Evolutionary conservation across 2,113 vertebrate genomes (phyloP), one percentile per base, ranked within the genome.

Genomic region (Poeciliopsis retropinna): DNA sequence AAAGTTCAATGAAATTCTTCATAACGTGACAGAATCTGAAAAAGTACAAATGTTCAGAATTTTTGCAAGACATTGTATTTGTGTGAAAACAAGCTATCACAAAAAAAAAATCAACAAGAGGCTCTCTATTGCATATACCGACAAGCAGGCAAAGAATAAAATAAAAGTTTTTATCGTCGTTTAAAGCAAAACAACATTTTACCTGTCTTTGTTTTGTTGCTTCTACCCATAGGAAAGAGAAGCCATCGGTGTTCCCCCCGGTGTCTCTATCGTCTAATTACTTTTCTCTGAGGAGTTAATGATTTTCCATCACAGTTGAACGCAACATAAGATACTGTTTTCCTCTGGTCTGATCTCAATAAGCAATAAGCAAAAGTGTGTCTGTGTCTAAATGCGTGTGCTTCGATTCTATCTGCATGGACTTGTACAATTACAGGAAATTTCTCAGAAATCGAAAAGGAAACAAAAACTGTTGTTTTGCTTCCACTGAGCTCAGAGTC

Each of bases 221-320:
- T 47, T 65, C 54, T 15, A 5, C 25, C 34, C 78, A 81, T 75
- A 79, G 1, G 29, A 75, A 54, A 78, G 85, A 54, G n/a, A 44
- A 60, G 61, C 41, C 13, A 64, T 74, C 71, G 70, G 73, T 81
- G 87, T 87, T 83, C 75, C 83, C 86, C 68, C 37, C 79, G 82
- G 80, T 72, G 15, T 80, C 82, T 78, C 84, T 64, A 73, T 66
- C 64, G 64, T 60, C 30, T 68, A 67, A 71, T 67, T 34, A 12
- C 75, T 63, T 76, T 71, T 74, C 88, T 88, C 90, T 57, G 30
- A 80, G 86, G 86, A 71, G 67, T 78, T 85, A 74, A 84, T 78
- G 47, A 80, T 88, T 91, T 92, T 92, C 87, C 91, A 93, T 89
- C 80, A 90, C 86, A 87, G 67, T 64, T 37, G 22, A n/a, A 73